Base-by-base conservation (phyloP, 2,888 invertebrate species). In the Caenorhabditis macrosperma region DNA sequence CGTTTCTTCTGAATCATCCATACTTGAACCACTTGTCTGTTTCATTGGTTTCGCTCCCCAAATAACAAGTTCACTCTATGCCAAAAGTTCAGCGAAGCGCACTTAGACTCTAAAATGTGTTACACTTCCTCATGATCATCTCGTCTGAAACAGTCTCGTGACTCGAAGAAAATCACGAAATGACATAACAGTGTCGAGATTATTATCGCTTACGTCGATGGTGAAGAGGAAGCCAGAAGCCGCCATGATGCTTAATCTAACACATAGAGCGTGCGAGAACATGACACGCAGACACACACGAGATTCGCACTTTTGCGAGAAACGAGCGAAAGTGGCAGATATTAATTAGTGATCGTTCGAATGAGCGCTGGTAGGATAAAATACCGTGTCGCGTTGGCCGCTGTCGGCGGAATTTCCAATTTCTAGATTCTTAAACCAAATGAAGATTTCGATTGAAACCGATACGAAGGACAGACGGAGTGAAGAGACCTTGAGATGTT, bases 301-400 rank as follows among this genome's bases (percentile, higher is more conserved):
- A 15, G 64, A 50, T 50, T 59, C 68, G 68, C 68, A 60, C 68
- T 68, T 59, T 68, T 59, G 44, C 46, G 33, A 12, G 48, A 33
- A 26, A 55, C 38, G 20, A 20, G 59, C 17, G 55, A 63, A 69
- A 52, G 71, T 72, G 63, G 54, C 72, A 72, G 55, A 57, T 72
- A 72, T 72, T 72, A 72, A 72, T 64, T 72, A 72, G 72, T 63
- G 72, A 63, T 72, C 57, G 72, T 72, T 72, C 63, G 59, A 57
- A 20, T 50, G 50, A 10, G 28, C 26, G 24, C 24, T 20, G 24
- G n/a, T 20, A 22, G 20, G 30, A n/a, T n/a, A 10, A 15, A 15
- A 38, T 22, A 57, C 38, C 52, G 28, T 30, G 52, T 7, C n/a
- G 44, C 5, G 3, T 5, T n/a, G 17, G 9, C 20, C 3, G 2